Evolutionary conservation across 2,797 vertebrate species (phyloP).

Genomic region (Chrosomus eos): DNA sequence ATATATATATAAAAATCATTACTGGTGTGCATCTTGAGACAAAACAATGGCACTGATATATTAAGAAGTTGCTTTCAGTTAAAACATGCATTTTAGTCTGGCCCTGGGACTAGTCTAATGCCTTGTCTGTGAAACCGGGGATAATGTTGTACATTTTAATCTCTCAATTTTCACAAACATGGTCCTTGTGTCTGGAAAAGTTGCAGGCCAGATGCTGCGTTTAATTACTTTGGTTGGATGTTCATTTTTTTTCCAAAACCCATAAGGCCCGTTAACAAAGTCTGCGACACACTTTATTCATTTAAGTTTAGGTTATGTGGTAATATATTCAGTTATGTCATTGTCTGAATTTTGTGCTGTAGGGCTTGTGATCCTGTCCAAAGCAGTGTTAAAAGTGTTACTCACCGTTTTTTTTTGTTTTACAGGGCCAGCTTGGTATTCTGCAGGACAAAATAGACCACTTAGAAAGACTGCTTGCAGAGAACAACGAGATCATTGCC

Average conservation of each 20-base stretch:
- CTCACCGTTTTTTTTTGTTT: neutral
- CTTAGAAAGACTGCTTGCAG: conserved; percentile 85
- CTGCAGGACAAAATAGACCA: conserved; percentile 92
- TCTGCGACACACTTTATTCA: neutral
- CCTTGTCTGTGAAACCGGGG: too few relatives aligned
- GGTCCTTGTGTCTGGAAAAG: neutral
- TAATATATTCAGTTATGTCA: neutral
- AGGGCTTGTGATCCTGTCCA: neutral
- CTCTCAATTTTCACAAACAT: neutral
- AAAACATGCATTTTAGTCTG: too few relatives aligned
- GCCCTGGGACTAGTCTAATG: too few relatives aligned
- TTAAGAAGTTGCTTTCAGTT: too few relatives aligned
- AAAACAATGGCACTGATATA: too few relatives aligned
- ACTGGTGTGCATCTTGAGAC: too few relatives aligned
- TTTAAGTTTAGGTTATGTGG: neutral
- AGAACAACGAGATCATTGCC: conserved; percentile 92
- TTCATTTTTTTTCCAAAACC: neutral
- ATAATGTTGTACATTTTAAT: neutral
- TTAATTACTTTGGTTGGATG: neutral
- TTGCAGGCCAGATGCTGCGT: neutral
- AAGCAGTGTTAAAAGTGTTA: neutral
- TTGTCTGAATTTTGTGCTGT: neutral
- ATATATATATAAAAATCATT: too few relatives aligned
- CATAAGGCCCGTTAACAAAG: neutral
- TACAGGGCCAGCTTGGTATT: conserved; percentile 85